Base-by-base conservation (phyloP, 2,888 invertebrate species). In the Watsonalla binaria region DNA sequence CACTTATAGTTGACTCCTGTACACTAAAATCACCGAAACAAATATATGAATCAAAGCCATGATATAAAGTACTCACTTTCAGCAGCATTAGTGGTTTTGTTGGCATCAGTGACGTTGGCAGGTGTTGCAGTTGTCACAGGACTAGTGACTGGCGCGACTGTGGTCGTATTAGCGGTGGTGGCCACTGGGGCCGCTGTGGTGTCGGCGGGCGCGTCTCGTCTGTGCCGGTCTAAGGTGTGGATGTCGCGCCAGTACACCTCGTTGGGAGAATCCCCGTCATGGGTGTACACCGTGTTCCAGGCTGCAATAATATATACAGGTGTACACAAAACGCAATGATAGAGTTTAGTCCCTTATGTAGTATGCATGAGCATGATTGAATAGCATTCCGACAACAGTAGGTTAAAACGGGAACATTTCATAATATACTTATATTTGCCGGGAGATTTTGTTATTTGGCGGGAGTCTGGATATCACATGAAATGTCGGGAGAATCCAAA, bases 281-380 rank as follows among this genome's bases (percentile, higher is more conserved):
- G 39, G 2, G 56, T 51, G 54, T 80, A 78, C 15, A 64, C 70
- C 7, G 60, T 53, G 15, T 61, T 62, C 60, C 57, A 64, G 48
- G 69, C 79, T 80, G 67, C 6, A 70, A 71, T 0, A 35, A 47
- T 54, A 46, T 42, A 5, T 8, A 35, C 7, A 34, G n/a, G 11
- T 54, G 42, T n/a, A 6, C 15, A 45, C 14, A 11, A 42, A 37
- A 6, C 9, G 6, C 37, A 37, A 24, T 24, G 24, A 1, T 24
- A 24, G 1, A 24, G 24, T 24, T 24, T 24, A 24, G 4, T 24
- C 2, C 24, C 24, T 24, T 24, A 24, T 4, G 24, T 24, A 24
- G 24, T 24, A 4, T 24, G 24, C n/a, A n/a, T n/a, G n/a, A n/a
- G n/a, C n/a, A n/a, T n/a, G n/a, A n/a, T n/a, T n/a, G n/a, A n/a